phyloP scores from a whole-genome alignment of 2,888 invertebrate species.

The Micoletzkya japonica region DNA sequence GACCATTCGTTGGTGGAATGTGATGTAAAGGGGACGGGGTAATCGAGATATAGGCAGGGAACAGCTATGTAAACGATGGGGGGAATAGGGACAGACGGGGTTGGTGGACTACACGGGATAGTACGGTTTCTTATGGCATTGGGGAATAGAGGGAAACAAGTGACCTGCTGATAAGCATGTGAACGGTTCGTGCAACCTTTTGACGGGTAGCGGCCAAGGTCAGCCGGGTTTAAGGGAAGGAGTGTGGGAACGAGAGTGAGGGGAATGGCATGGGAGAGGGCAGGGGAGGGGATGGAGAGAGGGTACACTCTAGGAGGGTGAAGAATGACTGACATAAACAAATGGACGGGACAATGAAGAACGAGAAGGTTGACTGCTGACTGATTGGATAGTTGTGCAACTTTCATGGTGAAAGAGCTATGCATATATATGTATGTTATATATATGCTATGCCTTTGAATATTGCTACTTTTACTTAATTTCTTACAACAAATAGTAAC shows the following conservation, averaged over 20 bases:
- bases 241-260: too few species aligned
- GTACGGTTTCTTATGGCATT: too few species aligned
- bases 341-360: not conserved
- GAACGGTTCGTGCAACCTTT: too few species aligned
- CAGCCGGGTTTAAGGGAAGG: too few species aligned
- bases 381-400: not conserved
- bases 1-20: too few species aligned
- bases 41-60: not conserved
- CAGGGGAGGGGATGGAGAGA: constrained; percentile 4
- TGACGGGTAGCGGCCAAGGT: too few species aligned
- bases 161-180: too few species aligned
- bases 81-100: not conserved
- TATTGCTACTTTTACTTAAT: not conserved
- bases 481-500: not conserved
- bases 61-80: not conserved
- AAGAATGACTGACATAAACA: not conserved
- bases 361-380: not conserved
- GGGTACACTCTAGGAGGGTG: constrained; percentile 13
- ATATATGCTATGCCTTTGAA: not conserved
- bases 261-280: not conserved
- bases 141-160: too few species aligned
- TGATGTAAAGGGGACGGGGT: too few species aligned
- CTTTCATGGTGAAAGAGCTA: not conserved
- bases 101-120: too few species aligned
- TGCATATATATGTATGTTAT: not conserved